phyloP scores from a whole-genome alignment of 1,140 invertebrate species.

The Brachionus plicatilis region DNA sequence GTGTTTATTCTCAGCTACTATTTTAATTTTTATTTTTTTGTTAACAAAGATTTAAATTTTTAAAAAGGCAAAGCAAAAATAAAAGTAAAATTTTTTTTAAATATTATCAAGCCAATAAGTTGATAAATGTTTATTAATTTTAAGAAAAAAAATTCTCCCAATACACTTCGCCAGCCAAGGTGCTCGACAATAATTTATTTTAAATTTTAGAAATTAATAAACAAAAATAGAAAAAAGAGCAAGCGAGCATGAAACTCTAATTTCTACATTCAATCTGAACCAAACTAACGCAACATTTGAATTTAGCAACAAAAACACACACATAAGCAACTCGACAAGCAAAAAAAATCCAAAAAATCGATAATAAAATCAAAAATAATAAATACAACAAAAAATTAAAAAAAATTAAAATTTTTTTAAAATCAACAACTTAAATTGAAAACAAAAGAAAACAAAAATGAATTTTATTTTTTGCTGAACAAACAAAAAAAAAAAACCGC shows the following conservation, averaged over 20 bases:
- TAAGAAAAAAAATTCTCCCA: too few relatives aligned
- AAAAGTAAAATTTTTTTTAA: too few relatives aligned
- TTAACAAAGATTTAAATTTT: not conserved
- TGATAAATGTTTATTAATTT: too few relatives aligned
- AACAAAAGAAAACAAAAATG: slow-evolving; percentile 21
- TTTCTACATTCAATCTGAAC: not conserved
- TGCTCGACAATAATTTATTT: not conserved
- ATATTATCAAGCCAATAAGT: too few relatives aligned
- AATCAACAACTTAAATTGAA: not conserved
- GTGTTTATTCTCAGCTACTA: not conserved
- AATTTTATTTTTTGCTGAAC: slow-evolving; percentile 14
- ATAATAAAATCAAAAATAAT: not conserved
- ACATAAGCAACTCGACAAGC: not conserved
- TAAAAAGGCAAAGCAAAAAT: too few relatives aligned
- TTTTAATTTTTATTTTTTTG: not conserved
- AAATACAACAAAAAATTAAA: not conserved
- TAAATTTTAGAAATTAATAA: not conserved
- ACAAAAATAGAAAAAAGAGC: not conserved
- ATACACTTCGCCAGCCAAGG: not conserved
- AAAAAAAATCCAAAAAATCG: not conserved
- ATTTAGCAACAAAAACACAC: not conserved
- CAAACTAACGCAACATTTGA: slow-evolving; percentile 34
- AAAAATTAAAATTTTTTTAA: not conserved
- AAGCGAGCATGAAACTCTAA: not conserved
- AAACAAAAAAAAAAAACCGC: not conserved